phyloP scores from a whole-genome alignment of 2,797 vertebrate genomes.

The Liasis olivaceus region DNA sequence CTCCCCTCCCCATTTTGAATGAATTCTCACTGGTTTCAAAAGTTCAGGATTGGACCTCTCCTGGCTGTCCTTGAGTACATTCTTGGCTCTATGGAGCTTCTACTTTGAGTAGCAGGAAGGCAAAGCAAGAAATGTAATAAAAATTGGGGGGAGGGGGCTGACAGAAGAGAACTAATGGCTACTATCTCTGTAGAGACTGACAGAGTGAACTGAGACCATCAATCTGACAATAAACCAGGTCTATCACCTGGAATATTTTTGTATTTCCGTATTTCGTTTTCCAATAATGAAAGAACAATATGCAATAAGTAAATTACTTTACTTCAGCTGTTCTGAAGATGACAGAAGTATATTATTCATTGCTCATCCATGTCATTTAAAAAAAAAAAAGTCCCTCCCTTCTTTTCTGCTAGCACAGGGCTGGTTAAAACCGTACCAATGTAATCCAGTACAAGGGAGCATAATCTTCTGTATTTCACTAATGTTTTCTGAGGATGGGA shows the following conservation, averaged over 20 bases:
- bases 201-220: background rate
- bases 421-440: background rate
- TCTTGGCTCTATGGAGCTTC: background rate
- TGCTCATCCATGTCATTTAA: background rate
- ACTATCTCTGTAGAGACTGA: fast-evolving
- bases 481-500: background rate
- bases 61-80: background rate
- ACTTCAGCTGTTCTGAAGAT: background rate
- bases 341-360: background rate
- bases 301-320: background rate
- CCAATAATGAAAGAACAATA: background rate
- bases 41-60: background rate
- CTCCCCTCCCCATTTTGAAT: background rate
- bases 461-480: background rate
- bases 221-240: conserved; percentile 10
- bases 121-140: background rate
- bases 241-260: background rate
- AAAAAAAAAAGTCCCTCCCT: background rate
- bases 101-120: background rate
- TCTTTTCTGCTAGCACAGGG: background rate
- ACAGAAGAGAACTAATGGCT: fast-evolving
- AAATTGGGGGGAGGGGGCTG: background rate
- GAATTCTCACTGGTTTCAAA: background rate
- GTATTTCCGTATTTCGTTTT: background rate
- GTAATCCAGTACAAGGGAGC: background rate